These are phyloP conservation scores for Oeneis ivallda DNA, from an alignment of 2,888 invertebrate species.

Conservation along the genomic window DNA sequence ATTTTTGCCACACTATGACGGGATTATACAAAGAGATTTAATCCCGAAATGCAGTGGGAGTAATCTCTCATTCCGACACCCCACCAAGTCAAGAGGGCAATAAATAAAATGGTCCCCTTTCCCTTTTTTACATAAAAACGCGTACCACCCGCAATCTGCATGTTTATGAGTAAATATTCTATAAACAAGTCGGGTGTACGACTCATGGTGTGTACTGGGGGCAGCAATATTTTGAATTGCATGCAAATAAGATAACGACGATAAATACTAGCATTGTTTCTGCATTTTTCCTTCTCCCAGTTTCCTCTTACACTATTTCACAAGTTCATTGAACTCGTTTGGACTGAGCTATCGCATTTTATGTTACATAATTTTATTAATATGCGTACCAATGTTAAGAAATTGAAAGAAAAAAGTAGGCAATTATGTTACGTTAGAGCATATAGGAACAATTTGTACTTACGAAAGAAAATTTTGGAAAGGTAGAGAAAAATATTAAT, in stretches of 20 bases:
- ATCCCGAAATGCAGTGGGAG: slow-evolving; percentile 53
- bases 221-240: slow-evolving; percentile 75
- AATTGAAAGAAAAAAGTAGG: no score
- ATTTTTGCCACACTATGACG: background rate
- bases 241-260: slow-evolving; percentile 79
- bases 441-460: no score
- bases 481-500: no score
- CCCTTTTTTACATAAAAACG: slow-evolving; percentile 79
- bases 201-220: slow-evolving; percentile 58
- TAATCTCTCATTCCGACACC: slow-evolving; percentile 67
- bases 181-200: slow-evolving; percentile 72
- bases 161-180: slow-evolving; percentile 81
- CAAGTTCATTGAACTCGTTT: slow-evolving; percentile 54
- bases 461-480: no score
- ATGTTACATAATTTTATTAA: slow-evolving; percentile 10
- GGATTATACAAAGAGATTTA: slow-evolving; percentile 10
- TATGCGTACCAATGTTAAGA: no score
- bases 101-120: slow-evolving; percentile 79
- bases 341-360: slow-evolving; percentile 11
- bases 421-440: no score
- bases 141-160: slow-evolving; percentile 80
- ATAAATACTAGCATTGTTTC: slow-evolving; percentile 70
- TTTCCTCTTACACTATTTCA: slow-evolving; percentile 60
- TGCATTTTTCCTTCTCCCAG: slow-evolving; percentile 54
- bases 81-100: slow-evolving; percentile 74